Evolutionary conservation across 1,140 invertebrate species (phyloP).

Genomic region (Zaprionus africanus): DNA sequence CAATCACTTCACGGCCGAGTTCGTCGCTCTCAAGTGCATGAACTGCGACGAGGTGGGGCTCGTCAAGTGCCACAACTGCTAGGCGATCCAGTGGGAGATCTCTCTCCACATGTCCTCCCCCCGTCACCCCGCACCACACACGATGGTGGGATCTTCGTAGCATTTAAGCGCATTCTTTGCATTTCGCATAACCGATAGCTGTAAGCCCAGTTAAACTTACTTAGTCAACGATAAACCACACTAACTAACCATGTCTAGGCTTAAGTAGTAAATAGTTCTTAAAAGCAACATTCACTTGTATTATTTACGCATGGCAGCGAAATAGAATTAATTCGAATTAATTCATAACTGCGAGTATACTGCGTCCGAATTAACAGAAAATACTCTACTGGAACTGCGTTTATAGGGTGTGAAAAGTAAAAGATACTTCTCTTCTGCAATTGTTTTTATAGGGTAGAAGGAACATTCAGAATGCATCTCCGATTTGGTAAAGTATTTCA

Average conservation of each 20-base stretch:
- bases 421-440: too few species aligned
- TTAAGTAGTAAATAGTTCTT: slow-evolving; percentile 69
- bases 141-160: slow-evolving; percentile 13
- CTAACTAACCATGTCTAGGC: slow-evolving; percentile 41
- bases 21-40: slow-evolving; percentile 97
- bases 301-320: background rate
- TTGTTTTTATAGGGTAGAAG: too few species aligned
- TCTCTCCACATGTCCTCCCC: background rate
- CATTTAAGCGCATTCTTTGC: slow-evolving; percentile 36
- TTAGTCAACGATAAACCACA: slow-evolving; percentile 40
- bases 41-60: slow-evolving; percentile 97
- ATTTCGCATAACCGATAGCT: slow-evolving; percentile 37
- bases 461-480: too few species aligned
- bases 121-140: background rate
- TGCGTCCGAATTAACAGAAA: too few species aligned
- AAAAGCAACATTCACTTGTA: slow-evolving; percentile 16
- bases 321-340: background rate
- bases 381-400: too few species aligned
- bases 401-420: background rate
- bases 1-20: slow-evolving; percentile 97
- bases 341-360: too few species aligned
- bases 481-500: too few species aligned
- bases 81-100: slow-evolving; percentile 3
- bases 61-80: slow-evolving; percentile 93
- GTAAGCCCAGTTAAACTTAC: slow-evolving; percentile 48